Percentiles rank a stretch among this genome's conserved stretches.
Conservation (phyloP, 2,888 invertebrate species). For the Lycia hirtaria region DNA sequence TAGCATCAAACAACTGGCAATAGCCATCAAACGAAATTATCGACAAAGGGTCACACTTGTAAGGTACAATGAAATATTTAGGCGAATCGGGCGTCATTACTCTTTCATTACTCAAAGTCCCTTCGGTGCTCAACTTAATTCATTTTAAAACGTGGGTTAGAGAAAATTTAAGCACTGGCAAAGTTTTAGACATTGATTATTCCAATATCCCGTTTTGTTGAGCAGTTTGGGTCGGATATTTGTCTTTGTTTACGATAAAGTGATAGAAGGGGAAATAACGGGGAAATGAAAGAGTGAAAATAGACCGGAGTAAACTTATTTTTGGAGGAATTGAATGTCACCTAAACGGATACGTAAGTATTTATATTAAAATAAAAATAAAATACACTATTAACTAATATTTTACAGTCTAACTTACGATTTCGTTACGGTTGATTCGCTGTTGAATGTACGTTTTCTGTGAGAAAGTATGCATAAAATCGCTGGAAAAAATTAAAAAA, state of each 20-base stretch:
- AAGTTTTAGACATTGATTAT: conserved; percentile 43
- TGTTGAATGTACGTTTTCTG: too few species aligned
- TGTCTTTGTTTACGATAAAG: conserved; percentile 13
- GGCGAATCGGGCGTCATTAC: conserved; percentile 44
- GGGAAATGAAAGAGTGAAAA: conserved; percentile 1
- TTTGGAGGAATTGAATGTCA: background rate
- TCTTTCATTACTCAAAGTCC: conserved; percentile 49
- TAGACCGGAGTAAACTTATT: background rate
- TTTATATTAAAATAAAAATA: too few species aligned
- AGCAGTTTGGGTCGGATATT: conserved; percentile 15
- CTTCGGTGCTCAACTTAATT: conserved; percentile 42
- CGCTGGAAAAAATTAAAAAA: too few species aligned
- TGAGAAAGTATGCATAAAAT: too few species aligned
- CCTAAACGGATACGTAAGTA: too few species aligned
- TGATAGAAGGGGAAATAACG: conserved; percentile 4
- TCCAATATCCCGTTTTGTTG: conserved; percentile 1
- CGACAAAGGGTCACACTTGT: conserved; percentile 3
- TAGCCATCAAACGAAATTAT: conserved; percentile 1
- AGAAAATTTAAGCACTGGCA: conserved; percentile 41
- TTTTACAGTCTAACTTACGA: too few species aligned
- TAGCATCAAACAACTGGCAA: background rate
- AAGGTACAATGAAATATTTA: conserved; percentile 44
- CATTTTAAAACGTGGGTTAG: conserved; percentile 47
- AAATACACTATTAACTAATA: too few species aligned
- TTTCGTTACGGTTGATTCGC: too few species aligned